Evolutionary conservation across 1,140 invertebrate genomes (phyloP), one percentile per base, ranked within the genome.

Genomic region (Temnothorax curvispinosus): DNA sequence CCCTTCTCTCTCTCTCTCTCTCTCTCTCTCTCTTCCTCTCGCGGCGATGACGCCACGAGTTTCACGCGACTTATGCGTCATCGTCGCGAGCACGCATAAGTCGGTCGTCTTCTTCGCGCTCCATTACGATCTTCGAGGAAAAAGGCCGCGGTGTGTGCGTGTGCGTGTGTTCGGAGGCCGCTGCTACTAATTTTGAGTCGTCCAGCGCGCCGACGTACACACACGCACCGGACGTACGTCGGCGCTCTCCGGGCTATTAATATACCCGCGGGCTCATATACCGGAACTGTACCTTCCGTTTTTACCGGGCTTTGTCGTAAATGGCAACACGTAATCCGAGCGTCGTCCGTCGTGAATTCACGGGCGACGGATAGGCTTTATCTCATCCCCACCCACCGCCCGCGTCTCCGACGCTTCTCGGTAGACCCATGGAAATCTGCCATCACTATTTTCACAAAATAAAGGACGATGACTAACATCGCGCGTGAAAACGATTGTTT

Each of bases 231-330:
- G 56, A 80, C 75, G 89, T 85, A 88, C 87, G 76, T 82, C 47
- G 9, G 58, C 85, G 64, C 58, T 67, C 62, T 52, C 65, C 85
- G 64, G 69, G 69, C 41, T 92, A 92, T 91, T 89, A 89, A 92
- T 88, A 90, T 56, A 86, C 44, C 38, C 8, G 35, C 18, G 35
- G 69, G 58, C 85, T 87, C 74, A 52, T 71, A 72, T 54, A 91
- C 90, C 90, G 91, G 92, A 92, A 92, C 86, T 90, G 56, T 41
- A 86, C 84, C 87, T 92, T 91, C 89, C 90, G 41, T 58, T 85
- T 80, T 85, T 81, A 58, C n/a, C 58, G 35, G 18, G 41, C 69
- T 84, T 84, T 62, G 80, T 84, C 80, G 69, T 62, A 84, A 75
- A 84, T 60, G 80, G 80, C 21, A 71, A 81, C 69, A 38, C 69